phyloP scores from a whole-genome alignment of 2,888 invertebrate species.

The Pollenia amentaria region DNA sequence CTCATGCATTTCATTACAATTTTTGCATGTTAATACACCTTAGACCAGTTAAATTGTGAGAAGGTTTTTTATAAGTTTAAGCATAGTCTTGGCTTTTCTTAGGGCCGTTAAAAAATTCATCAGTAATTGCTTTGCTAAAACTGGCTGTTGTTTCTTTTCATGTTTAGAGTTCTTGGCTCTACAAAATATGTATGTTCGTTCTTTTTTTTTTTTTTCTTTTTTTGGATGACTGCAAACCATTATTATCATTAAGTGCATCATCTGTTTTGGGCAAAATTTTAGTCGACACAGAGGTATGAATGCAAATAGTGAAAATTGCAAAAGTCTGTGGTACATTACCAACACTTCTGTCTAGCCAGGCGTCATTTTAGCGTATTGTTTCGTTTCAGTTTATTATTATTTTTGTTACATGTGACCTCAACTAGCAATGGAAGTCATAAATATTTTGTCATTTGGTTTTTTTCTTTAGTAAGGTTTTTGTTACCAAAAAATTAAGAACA shows the following conservation, averaged over 20 bases:
- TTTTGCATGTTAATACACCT: constrained; percentile 27
- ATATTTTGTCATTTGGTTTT: constrained; percentile 49
- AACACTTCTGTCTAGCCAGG: constrained; percentile 59
- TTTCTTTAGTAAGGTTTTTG: constrained; percentile 18
- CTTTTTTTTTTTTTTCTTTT: neutral
- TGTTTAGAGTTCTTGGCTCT: constrained; percentile 25
- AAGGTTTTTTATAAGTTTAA: neutral
- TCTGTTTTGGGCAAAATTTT: constrained; percentile 53
- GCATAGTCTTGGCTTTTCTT: neutral
- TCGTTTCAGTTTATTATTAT: constrained; percentile 55
- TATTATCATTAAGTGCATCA: constrained; percentile 73
- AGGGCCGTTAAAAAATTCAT: neutral
- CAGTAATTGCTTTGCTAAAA: constrained; percentile 18
- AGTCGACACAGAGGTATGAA: neutral
- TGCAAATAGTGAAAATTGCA: constrained; percentile 16
- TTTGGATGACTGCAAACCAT: constrained; percentile 50
- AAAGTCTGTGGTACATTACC: constrained; percentile 19
- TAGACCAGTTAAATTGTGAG: neutral
- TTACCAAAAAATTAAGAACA: constrained; percentile 6
- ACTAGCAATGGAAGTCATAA: constrained; percentile 54
- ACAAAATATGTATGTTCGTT: constrained; percentile 14
- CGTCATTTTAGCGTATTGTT: constrained; percentile 57
- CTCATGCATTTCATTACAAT: constrained; percentile 66
- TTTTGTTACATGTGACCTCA: constrained; percentile 52
- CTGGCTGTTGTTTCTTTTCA: constrained; percentile 24